phyloP scores from a whole-genome alignment of 2,797 vertebrate species.

The Decapterus maruadsi region DNA sequence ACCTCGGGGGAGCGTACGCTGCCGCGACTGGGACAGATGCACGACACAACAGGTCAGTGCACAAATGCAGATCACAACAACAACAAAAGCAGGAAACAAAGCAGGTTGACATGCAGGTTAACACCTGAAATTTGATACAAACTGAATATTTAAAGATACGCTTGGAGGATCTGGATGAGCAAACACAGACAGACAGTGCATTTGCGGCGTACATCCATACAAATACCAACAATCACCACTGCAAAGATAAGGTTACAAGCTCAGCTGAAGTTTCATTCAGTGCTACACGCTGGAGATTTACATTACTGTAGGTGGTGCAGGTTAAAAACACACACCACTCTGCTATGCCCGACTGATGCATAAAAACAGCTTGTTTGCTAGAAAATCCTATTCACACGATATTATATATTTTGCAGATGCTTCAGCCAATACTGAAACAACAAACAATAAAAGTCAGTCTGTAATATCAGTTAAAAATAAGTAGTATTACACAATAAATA shows the following conservation, averaged over 20 bases:
- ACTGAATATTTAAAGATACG: slow-evolving; percentile 64
- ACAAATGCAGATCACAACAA: background rate
- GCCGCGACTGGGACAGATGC: slow-evolving; percentile 80
- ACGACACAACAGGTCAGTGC: slow-evolving; percentile 30
- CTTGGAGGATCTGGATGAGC: slow-evolving; percentile 35
- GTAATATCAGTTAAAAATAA: slow-evolving; percentile 20
- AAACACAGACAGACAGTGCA: slow-evolving; percentile 25
- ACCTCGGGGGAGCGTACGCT: slow-evolving; percentile 79
- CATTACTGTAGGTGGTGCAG: slow-evolving; percentile 26
- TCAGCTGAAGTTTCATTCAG: slow-evolving; percentile 62
- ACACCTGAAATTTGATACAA: slow-evolving; percentile 58
- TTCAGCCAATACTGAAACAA: slow-evolving; percentile 12
- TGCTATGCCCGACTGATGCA: slow-evolving; percentile 14
- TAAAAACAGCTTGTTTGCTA: slow-evolving; percentile 34
- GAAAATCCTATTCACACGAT: slow-evolving; percentile 42
- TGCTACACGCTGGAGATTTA: slow-evolving; percentile 38
- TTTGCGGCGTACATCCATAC: slow-evolving; percentile 13
- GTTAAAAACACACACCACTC: slow-evolving; percentile 42
- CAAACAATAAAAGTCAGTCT: slow-evolving; percentile 39
- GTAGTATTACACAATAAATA: background rate
- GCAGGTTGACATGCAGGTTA: slow-evolving; percentile 21
- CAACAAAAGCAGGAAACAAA: too few species aligned
- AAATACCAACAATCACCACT: slow-evolving; percentile 56
- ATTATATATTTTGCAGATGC: slow-evolving; percentile 47
- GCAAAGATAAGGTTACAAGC: slow-evolving; percentile 67